Base-by-base conservation (phyloP, 2,797 vertebrate genomes). In the Hipposideros larvatus region DNA sequence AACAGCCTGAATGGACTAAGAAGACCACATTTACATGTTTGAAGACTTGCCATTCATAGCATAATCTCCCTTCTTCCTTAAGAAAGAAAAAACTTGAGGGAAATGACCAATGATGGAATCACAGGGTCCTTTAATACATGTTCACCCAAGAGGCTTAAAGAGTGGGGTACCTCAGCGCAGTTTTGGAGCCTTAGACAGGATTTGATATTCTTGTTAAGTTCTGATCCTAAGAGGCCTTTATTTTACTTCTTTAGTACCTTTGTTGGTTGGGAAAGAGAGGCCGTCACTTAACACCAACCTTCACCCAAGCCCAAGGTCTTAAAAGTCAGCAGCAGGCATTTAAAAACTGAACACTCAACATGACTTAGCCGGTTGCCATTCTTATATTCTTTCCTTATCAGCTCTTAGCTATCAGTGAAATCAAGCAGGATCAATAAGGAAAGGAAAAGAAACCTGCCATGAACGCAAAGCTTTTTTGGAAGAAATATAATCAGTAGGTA, bases 401-500 rank as follows among this genome's bases (percentile, higher is more conserved):
- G 34, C 61, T 89, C 34, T 91, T 78, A 57, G 22, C 75, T 79
- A 66, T 57, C 68, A 6, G 8, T 26, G 16, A 74, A 93, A 89
- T 59, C 41, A 85, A 90, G 4, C n/a, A 92, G 4, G 43, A 57
- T 61, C 70, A 31, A 63, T 53, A 85, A 74, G 19, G 31, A 55
- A 94, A 70, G 55, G 3, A 59, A 91, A 85, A 89, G 37, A 82
- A 83, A 87, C 7, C 51, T n/a, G 4, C 61, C 41, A 31, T 63
- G 84, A 95, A 82, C 37, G 26, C 68, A 55, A 84, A 59, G 11
- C 48, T 61, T 73, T 79, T 55, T 55, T 51, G 55, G 2, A 46
- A 87, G 87, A 95, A 96, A 65, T 37, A 11, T 13, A 43, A 46
- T 85, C 37, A 70, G 70, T 59, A 57, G 46, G 78, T 88, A 73